Conservation (phyloP, 1,140 invertebrate genomes). For the Brachionus rotundiformis region DNA sequence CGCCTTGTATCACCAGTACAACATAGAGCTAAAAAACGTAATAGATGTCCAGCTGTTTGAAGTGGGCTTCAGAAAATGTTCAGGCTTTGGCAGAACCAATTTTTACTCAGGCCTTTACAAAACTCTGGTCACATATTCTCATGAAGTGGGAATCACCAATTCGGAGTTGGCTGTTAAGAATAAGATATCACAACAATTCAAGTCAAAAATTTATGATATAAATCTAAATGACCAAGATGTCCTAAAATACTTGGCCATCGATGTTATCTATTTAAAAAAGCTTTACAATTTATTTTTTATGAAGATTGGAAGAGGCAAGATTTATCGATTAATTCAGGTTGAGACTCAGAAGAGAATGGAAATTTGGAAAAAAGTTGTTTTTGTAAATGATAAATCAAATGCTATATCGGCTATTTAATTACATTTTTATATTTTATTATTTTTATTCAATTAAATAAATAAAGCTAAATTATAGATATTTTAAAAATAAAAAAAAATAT, state of each 20-base stretch:
- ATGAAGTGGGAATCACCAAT: background rate
- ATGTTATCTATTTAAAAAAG: constrained; percentile 23
- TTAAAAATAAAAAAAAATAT: background rate
- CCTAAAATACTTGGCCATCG: constrained; percentile 18
- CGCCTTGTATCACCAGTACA: constrained; percentile 21
- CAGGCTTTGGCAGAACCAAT: background rate
- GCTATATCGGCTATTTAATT: constrained; percentile 22
- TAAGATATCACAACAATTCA: constrained; percentile 8
- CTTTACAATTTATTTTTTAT: background rate
- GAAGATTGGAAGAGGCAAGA: background rate
- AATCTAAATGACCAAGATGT: background rate
- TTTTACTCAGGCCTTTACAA: background rate
- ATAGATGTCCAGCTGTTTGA: constrained; percentile 18
- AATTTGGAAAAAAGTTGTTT: background rate
- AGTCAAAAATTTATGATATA: constrained; percentile 20
- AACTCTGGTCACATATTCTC: background rate
- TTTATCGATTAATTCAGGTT: background rate
- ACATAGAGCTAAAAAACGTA: constrained; percentile 22
- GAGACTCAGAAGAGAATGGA: background rate
- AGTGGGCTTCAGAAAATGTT: constrained; percentile 15
- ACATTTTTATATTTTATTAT: no score
- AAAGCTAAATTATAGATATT: no score
- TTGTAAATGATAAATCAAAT: constrained; percentile 3
- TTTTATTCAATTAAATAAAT: no score
- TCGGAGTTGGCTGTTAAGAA: background rate